Percentiles rank a stretch among this genome's conserved stretches.
phyloP scores from a whole-genome alignment of 2,888 invertebrate genomes.

The Scelioninae gen. 2 region DNA sequence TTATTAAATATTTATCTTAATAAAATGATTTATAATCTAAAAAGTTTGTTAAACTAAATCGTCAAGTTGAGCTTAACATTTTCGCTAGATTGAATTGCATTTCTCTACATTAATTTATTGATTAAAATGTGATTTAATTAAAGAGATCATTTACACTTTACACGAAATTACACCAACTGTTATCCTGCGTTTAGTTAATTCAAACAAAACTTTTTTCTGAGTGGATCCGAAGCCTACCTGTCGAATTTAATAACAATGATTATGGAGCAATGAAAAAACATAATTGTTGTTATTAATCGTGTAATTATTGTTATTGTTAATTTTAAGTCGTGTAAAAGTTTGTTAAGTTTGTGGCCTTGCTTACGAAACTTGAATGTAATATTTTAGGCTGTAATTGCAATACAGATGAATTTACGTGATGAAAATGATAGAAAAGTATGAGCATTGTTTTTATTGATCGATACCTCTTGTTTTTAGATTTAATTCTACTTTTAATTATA shows the following conservation, averaged over 20 bases:
- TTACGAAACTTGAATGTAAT: constrained; percentile 73
- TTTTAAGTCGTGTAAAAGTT: constrained; percentile 72
- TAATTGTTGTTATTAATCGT: constrained; percentile 58
- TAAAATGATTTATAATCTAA: too few relatives aligned
- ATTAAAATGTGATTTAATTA: too few relatives aligned
- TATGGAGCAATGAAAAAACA: neutral
- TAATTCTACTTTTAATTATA: neutral
- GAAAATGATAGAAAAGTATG: constrained; percentile 65
- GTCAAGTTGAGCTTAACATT: too few relatives aligned
- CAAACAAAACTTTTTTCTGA: constrained; percentile 30
- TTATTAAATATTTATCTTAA: too few relatives aligned
- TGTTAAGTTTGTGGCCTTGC: constrained; percentile 76
- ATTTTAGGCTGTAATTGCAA: constrained; percentile 74
- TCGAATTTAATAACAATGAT: constrained; percentile 49
- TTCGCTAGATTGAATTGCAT: too few relatives aligned
- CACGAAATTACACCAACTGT: too few relatives aligned
- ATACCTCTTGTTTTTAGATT: neutral
- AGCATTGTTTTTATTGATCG: constrained; percentile 33
- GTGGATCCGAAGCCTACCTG: constrained; percentile 46
- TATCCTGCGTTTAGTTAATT: constrained; percentile 10
- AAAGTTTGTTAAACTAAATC: too few relatives aligned
- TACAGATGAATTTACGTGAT: constrained; percentile 71
- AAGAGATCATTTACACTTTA: too few relatives aligned
- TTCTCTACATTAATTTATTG: too few relatives aligned
- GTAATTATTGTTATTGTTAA: constrained; percentile 63